phyloP scores from a whole-genome alignment of 2,113 vertebrate genomes.

The Tautogolabrus adspersus region DNA sequence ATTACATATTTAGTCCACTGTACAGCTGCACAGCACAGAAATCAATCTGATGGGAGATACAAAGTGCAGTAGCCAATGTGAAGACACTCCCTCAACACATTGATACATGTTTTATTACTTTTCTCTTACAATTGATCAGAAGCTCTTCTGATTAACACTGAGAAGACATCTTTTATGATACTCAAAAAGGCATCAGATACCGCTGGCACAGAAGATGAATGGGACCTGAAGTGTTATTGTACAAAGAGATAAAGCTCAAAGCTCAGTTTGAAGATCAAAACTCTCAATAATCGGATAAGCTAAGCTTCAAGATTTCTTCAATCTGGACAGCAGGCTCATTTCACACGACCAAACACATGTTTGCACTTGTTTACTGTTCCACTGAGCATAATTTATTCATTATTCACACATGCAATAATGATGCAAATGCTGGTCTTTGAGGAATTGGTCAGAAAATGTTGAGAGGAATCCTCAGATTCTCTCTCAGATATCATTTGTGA shows the following conservation, averaged over 20 bases:
- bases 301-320: constrained; percentile 10
- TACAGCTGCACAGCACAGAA: constrained; percentile 37
- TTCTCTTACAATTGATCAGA: constrained; percentile 42
- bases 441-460: constrained; percentile 12
- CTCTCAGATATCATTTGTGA: constrained; percentile 15
- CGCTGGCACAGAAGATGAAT: constrained; percentile 21
- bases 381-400: constrained; percentile 42
- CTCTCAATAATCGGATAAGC: constrained; percentile 31
- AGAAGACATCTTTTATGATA: constrained; percentile 17
- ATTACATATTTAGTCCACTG: constrained; percentile 69
- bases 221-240: constrained; percentile 40
- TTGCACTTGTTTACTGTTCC: constrained; percentile 14
- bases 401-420: constrained; percentile 24
- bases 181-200: constrained; percentile 44
- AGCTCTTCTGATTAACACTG: constrained; percentile 47
- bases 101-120: constrained; percentile 53
- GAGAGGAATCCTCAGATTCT: background rate
- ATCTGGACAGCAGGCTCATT: constrained; percentile 3
- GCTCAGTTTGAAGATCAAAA: constrained; percentile 29
- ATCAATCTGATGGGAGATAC: constrained; percentile 47
- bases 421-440: constrained; percentile 32
- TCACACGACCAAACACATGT: constrained; percentile 12
- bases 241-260: constrained; percentile 48
- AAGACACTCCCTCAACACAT: constrained; percentile 25
- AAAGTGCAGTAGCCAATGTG: constrained; percentile 27